Base-by-base conservation (phyloP, 1,140 invertebrate genomes). In the Pogonomyrmex californicus region DNA sequence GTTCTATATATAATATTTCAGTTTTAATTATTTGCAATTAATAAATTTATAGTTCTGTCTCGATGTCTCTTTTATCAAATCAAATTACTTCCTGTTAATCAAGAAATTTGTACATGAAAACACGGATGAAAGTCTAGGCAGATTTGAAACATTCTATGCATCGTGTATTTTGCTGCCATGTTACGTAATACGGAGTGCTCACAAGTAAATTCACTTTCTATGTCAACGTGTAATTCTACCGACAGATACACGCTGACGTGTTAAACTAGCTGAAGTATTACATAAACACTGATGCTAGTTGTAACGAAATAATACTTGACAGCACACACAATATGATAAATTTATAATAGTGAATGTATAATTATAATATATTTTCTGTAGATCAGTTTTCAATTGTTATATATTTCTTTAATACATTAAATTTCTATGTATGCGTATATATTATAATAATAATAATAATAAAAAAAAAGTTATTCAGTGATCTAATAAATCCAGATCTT, bases 211-310 rank as follows among this genome's bases (percentile, higher is more conserved):
- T 73, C 41, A 75, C 68, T 83, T 83, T 83, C 30, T 1, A 82
- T 51, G 78, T 70, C 66, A 54, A 81, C 44, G 30, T 82, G n/a
- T 49, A 83, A 73, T 41, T 81, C 17, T 30, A 33, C 23, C 10
- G 33, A 5, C 17, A 47, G 54, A 73, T 44, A 4, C 38, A 51
- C 30, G 33, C 9, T 12, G 17, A 36, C 33, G 30, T 4, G n/a
- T 60, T 70, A 70, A 73, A 71, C 14, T 23, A 75, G 36, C n/a
- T 58, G 30, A 73, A 75, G 41, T 83, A 47, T 83, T 83, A 82
- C 38, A 33, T 82, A 83, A 75, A 75, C 17, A 71, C 23, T 60
- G 41, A 47, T 60, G 41, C 3, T 17, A 38, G 12, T 60, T 75
- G 44, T 73, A 49, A 65, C 6, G 30, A 60, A 56, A 73, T 23